Percentiles rank a stretch among this genome's conserved stretches.
Conservation (phyloP, 2,888 invertebrate species). For the Dryococelus australis region DNA sequence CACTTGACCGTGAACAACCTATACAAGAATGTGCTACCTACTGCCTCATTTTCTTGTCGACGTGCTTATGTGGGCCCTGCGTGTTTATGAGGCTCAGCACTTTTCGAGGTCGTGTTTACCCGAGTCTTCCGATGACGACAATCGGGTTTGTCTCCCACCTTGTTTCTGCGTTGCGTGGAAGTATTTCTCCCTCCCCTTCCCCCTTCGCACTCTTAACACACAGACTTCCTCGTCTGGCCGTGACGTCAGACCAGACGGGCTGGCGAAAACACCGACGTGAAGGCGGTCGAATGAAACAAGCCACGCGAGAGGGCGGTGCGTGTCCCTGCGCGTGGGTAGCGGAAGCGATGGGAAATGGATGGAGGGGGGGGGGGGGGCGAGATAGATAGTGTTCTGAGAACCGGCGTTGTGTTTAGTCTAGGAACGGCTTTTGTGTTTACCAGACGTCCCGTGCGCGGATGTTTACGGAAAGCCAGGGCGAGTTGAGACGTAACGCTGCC, state of each 20-base stretch:
- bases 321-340: too few species aligned
- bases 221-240: background rate
- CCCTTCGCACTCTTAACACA: background rate
- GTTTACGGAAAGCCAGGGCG: too few species aligned
- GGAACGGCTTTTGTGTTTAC: background rate
- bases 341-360: background rate
- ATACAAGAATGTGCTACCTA: too few species aligned
- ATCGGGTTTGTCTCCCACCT: background rate
- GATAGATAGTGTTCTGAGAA: background rate
- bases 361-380: background rate
- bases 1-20: too few species aligned
- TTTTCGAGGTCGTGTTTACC: background rate
- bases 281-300: background rate
- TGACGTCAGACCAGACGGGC: background rate
- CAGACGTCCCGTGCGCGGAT: background rate
- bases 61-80: background rate
- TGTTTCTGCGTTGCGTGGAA: background rate
- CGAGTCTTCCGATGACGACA: background rate
- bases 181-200: background rate
- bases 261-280: background rate
- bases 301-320: too few species aligned
- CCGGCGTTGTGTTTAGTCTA: background rate
- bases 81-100: background rate
- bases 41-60: too few species aligned
- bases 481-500: background rate